A percentile compares a stretch with the other conserved stretches of the same genome.
Evolutionary conservation across 2,797 vertebrate genomes (phyloP).

Genomic region (Helarctos malayanus): DNA sequence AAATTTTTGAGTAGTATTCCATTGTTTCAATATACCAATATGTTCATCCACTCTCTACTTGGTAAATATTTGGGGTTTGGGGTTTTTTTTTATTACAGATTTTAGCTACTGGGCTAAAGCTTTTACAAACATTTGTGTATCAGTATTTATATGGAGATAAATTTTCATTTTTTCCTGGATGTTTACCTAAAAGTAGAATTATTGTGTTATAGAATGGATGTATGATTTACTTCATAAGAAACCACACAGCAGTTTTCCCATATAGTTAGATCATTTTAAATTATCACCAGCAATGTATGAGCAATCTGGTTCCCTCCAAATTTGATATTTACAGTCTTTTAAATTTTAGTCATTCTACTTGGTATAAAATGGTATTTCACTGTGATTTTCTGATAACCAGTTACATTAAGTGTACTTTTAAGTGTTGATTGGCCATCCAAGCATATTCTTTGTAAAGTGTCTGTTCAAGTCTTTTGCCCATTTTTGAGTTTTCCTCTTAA

Average conservation of each 20-base stretch:
- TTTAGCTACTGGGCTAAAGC: background rate
- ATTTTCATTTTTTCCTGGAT: background rate
- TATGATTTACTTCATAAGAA: background rate
- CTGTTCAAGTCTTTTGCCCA: background rate
- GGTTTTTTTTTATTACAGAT: background rate
- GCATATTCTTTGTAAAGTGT: background rate
- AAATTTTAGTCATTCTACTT: background rate
- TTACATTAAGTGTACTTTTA: constrained; percentile 4
- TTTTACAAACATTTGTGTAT: background rate
- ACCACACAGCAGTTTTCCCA: background rate
- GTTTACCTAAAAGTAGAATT: background rate
- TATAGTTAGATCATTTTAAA: background rate
- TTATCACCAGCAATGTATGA: background rate
- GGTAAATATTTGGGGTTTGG: background rate
- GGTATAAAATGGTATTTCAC: background rate
- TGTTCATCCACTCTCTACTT: background rate
- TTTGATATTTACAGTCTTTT: constrained; percentile 36
- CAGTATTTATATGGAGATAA: background rate
- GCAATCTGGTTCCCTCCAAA: background rate
- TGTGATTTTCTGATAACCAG: background rate
- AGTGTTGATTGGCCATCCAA: background rate
- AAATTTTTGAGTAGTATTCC: background rate
- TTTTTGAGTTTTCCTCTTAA: background rate
- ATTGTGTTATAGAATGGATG: background rate
- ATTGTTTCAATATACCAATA: background rate